Evolutionary conservation across 2,888 invertebrate genomes (phyloP).

Genomic region (Xylocampa areola): DNA sequence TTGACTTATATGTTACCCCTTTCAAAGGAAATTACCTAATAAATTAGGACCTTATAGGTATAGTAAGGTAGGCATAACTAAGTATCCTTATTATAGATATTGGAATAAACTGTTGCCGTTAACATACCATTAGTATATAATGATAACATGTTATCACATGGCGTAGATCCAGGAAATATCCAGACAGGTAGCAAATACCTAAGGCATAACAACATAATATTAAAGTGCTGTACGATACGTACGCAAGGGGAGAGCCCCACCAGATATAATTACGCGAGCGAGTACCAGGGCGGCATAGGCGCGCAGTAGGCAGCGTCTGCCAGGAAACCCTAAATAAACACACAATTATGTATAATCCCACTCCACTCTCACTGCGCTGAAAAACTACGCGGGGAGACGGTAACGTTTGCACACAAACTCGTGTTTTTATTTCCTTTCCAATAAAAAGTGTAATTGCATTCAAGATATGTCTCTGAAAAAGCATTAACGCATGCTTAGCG

Average conservation of each 20-base stretch:
- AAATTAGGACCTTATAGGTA: too few species aligned
- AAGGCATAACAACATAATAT: constrained; percentile 36
- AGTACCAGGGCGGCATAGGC: constrained; percentile 73
- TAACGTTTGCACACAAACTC: constrained; percentile 63
- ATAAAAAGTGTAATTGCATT: constrained; percentile 46
- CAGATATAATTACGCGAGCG: constrained; percentile 73
- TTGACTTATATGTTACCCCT: too few species aligned
- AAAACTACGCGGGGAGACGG: constrained; percentile 70
- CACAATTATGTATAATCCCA: constrained; percentile 75
- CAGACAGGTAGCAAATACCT: constrained; percentile 38
- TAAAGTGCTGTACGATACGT: constrained; percentile 29
- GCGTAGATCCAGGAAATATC: constrained; percentile 22
- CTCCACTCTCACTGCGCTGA: constrained; percentile 72
- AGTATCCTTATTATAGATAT: neutral
- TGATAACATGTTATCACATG: constrained; percentile 17
- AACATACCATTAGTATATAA: constrained; percentile 3
- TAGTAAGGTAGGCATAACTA: neutral
- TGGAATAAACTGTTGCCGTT: neutral
- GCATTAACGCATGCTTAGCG: too few species aligned
- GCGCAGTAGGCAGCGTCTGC: constrained; percentile 64
- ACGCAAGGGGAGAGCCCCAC: constrained; percentile 58
- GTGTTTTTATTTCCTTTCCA: constrained; percentile 24
- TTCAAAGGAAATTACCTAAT: too few species aligned
- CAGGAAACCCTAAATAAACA: constrained; percentile 82
- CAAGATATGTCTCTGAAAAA: too few species aligned